Conservation (phyloP, 2,797 vertebrate genomes). For the Perdix hodgsoniae region DNA sequence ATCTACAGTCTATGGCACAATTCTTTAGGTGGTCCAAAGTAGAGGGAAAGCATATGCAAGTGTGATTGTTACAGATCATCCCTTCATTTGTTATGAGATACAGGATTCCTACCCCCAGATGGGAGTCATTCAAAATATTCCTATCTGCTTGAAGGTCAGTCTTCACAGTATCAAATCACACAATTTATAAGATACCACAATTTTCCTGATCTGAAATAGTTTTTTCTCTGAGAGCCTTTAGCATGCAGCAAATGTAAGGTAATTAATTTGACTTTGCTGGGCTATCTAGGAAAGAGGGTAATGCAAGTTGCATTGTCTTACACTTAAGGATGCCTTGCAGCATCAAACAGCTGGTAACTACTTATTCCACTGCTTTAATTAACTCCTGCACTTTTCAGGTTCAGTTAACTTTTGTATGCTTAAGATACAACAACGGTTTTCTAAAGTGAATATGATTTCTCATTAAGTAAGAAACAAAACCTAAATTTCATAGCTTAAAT, state of each 20-base stretch:
- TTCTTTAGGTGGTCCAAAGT: background rate
- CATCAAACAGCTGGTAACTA: background rate
- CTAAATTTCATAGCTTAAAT: background rate
- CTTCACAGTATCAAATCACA: background rate
- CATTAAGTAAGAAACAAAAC: background rate
- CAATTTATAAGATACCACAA: background rate
- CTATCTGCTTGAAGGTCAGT: background rate
- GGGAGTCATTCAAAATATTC: background rate
- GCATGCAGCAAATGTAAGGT: background rate
- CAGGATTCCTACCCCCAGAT: background rate
- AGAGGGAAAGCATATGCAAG: background rate
- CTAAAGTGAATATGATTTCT: background rate
- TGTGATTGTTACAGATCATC: background rate
- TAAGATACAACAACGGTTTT: background rate
- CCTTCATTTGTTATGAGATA: background rate
- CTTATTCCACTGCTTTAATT: background rate
- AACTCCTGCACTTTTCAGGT: background rate
- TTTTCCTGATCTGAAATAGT: fast-evolving
- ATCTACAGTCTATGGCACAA: background rate
- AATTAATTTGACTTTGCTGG: background rate
- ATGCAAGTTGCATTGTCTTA: background rate
- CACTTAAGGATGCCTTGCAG: background rate
- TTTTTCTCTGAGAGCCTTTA: background rate
- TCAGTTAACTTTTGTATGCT: background rate
- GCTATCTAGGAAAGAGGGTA: background rate